These are phyloP conservation scores for Gila orcuttii DNA, from an alignment of 2,113 vertebrate genomes.

Conservation along the genomic window DNA sequence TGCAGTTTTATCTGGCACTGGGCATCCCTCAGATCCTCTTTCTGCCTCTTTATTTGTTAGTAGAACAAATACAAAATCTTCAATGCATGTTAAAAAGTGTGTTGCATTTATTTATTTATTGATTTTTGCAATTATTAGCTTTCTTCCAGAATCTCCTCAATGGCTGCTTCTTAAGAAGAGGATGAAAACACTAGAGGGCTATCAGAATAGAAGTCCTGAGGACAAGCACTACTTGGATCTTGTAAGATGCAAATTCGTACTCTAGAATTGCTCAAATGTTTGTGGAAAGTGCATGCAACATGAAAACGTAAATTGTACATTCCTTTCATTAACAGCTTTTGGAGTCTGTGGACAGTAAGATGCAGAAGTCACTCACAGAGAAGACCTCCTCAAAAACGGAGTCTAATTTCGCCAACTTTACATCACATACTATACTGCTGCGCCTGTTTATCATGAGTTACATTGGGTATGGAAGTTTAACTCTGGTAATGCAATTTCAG, in stretches of 20 bases:
- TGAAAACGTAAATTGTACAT: background rate
- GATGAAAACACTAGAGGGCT: constrained; percentile 62
- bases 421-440: constrained; percentile 66
- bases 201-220: constrained; percentile 64
- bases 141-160: constrained; percentile 72
- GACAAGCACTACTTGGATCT: constrained; percentile 64
- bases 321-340: constrained; percentile 64
- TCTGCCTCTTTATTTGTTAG: constrained; percentile 71
- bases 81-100: background rate
- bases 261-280: background rate
- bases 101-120: background rate
- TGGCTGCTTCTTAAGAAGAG: constrained; percentile 69
- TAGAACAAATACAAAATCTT: background rate
- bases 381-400: background rate
- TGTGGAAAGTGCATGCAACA: background rate
- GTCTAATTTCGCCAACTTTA: constrained; percentile 61
- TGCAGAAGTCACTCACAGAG: constrained; percentile 48
- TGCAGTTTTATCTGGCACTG: constrained; percentile 67
- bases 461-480: constrained; percentile 64
- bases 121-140: constrained; percentile 49
- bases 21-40: constrained; percentile 71
- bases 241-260: constrained; percentile 56
- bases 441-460: constrained; percentile 73
- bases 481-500: background rate
- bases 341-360: constrained; percentile 55